A percentile compares a stretch with the other conserved stretches of the same genome.
These are phyloP conservation scores for Drosophila niveifrons DNA, from an alignment of 2,888 invertebrate species.

Conservation along the genomic window DNA sequence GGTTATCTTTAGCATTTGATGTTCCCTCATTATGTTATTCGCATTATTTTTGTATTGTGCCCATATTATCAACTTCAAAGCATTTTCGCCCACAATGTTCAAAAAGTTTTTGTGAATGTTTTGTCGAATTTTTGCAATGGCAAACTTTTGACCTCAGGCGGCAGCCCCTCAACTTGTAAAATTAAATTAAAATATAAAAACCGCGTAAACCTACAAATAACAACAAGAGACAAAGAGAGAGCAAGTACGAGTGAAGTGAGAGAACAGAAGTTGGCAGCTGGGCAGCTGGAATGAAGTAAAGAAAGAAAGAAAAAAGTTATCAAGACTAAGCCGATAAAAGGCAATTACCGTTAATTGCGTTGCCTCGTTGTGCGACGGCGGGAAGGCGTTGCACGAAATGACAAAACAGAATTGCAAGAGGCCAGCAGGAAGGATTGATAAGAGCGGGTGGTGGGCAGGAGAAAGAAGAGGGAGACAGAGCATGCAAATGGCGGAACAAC, in stretches of 20 bases:
- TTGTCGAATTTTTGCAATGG: constrained; percentile 70
- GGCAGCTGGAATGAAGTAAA: constrained; percentile 23
- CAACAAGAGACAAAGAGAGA: constrained; percentile 6
- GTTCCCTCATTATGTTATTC: constrained; percentile 20
- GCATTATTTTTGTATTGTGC: constrained; percentile 35
- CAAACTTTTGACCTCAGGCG: constrained; percentile 59
- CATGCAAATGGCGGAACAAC: constrained; percentile 65
- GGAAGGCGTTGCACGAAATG: constrained; percentile 50
- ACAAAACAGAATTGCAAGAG: constrained; percentile 52
- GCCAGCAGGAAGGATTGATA: constrained; percentile 25
- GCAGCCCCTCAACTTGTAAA: constrained; percentile 63
- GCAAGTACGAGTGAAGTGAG: not conserved
- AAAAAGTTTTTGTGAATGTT: constrained; percentile 60
- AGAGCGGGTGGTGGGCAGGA: not conserved
- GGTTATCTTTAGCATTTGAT: constrained; percentile 3
- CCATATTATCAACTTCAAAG: constrained; percentile 66
- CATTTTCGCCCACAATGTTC: constrained; percentile 44
- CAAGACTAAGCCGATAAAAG: constrained; percentile 81
- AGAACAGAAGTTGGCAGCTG: not conserved
- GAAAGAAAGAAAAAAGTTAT: constrained; percentile 71
- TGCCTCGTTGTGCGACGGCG: constrained; percentile 65
- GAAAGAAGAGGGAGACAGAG: constrained; percentile 44
- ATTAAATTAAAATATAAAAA: constrained; percentile 80
- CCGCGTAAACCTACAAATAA: constrained; percentile 77
- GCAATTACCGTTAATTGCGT: constrained; percentile 82